Evolutionary conservation across 2,888 invertebrate genomes (phyloP).

Genomic region (Odontothrips loti): DNA sequence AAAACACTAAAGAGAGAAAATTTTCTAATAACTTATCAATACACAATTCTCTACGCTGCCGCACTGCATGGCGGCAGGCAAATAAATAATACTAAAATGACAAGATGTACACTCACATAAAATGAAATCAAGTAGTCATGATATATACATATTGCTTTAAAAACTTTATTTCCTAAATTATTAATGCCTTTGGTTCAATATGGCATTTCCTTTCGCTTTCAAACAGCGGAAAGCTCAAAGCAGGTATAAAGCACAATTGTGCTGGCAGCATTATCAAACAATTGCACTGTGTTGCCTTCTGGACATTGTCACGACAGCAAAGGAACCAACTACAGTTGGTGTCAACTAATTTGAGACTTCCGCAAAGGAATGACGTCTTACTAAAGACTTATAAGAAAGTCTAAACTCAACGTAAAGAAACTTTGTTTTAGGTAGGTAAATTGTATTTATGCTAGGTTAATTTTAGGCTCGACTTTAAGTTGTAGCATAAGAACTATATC

Average conservation of each 20-base stretch:
- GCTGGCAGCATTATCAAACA: conserved; percentile 14
- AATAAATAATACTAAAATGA: conserved; percentile 14
- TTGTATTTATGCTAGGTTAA: not conserved
- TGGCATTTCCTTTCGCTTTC: not conserved
- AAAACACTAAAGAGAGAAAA: conserved; percentile 15
- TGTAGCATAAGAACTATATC: not conserved
- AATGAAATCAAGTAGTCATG: not conserved
- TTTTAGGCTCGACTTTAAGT: not conserved
- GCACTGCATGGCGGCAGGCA: not conserved
- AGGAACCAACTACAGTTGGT: not conserved
- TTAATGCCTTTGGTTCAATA: conserved; percentile 14
- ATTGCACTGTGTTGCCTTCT: conserved; percentile 13
- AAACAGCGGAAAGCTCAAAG: not conserved
- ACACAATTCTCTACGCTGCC: not conserved
- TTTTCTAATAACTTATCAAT: not conserved
- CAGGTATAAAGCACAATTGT: conserved; percentile 15
- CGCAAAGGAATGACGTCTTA: not conserved
- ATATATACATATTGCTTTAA: conserved; percentile 21
- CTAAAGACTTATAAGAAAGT: not conserved
- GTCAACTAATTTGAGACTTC: not conserved
- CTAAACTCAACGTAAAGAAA: no score
- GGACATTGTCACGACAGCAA: conserved; percentile 24
- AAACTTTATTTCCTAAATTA: not conserved
- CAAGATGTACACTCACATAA: conserved; percentile 19
- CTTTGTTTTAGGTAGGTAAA: not conserved